phyloP scores from a whole-genome alignment of 2,113 vertebrate species.

The Sinosuthora webbiana region DNA sequence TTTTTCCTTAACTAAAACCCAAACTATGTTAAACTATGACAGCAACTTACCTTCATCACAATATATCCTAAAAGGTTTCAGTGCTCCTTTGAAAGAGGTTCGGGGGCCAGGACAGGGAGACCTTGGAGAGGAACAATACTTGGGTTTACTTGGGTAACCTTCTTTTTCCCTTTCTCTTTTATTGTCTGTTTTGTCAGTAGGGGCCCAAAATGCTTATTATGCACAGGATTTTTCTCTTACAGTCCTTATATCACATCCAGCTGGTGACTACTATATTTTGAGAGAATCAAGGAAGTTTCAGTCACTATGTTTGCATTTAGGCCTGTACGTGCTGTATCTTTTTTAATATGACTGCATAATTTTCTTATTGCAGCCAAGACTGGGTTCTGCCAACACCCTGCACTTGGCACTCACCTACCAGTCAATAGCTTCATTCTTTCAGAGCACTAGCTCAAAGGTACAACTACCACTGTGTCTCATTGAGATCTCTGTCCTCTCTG shows the following conservation, averaged over 20 bases:
- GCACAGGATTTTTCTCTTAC: background rate
- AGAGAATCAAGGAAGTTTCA: constrained; percentile 70
- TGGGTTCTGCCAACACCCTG: background rate
- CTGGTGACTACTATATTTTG: background rate
- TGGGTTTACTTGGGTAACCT: constrained; percentile 48
- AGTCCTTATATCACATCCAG: background rate
- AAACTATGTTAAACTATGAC: background rate
- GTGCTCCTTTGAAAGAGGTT: constrained; percentile 67
- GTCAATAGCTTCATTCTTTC: background rate
- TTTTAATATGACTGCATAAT: background rate
- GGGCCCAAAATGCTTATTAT: background rate
- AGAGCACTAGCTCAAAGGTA: background rate
- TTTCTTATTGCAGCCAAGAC: background rate
- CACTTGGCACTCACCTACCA: background rate
- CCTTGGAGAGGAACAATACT: constrained; percentile 63
- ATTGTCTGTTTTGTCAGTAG: background rate
- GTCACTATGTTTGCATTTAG: constrained; percentile 1
- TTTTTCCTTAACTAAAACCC: background rate
- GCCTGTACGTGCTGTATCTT: background rate
- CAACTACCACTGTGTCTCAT: background rate
- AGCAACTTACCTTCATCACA: constrained; percentile 71
- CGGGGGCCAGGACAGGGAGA: constrained; percentile 52
- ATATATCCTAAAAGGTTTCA: constrained; percentile 72
- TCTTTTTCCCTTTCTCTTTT: background rate
- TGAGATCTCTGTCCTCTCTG: background rate